Conservation (phyloP, 2,888 invertebrate species). For the Heliconius ethilla region DNA sequence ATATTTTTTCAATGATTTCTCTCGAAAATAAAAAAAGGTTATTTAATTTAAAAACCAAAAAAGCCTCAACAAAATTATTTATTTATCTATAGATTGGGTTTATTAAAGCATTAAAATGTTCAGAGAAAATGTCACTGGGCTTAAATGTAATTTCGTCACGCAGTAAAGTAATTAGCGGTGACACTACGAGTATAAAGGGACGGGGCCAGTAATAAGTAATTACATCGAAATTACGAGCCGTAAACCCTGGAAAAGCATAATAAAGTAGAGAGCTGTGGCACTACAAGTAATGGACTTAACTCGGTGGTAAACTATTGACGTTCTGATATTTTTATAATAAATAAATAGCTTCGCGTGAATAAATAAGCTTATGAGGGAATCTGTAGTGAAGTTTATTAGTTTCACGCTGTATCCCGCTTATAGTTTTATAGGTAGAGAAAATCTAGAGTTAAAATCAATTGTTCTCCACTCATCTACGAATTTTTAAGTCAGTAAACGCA, state of each 20-base stretch:
- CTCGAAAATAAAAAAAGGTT: no score
- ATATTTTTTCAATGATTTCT: no score
- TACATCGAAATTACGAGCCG: conserved; percentile 19
- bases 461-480: not conserved
- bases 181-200: conserved; percentile 2
- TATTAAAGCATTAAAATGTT: conserved; percentile 3
- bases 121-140: conserved; percentile 1
- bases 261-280: not conserved
- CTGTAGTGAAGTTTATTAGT: no score
- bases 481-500: no score
- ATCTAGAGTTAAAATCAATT: not conserved
- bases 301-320: not conserved
- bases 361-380: no score
- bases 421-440: not conserved
- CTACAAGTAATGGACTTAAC: not conserved
- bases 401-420: no score
- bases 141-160: conserved; percentile 25
- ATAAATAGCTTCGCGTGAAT: no score
- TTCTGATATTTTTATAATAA: not conserved
- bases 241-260: conserved; percentile 10
- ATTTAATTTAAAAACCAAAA: not conserved
- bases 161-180: conserved; percentile 21
- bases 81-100: not conserved
- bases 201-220: conserved; percentile 21
- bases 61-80: not conserved